Conservation (phyloP, 2,888 invertebrate species). For the Chaitophorus viminalis region DNA sequence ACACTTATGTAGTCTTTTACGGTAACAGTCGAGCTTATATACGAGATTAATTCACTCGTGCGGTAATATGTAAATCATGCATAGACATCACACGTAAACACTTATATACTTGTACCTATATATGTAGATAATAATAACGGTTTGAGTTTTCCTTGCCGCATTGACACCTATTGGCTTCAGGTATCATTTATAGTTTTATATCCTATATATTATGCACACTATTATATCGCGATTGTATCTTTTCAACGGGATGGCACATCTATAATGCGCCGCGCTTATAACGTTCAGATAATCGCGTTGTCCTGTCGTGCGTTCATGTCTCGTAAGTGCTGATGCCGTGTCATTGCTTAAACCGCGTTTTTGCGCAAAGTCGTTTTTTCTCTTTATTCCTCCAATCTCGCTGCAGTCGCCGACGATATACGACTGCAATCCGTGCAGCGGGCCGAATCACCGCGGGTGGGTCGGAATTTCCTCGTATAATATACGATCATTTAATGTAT, state of each 20-base stretch:
- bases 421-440: neutral
- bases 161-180: neutral
- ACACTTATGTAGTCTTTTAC: no score
- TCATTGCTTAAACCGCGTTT: neutral
- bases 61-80: neutral
- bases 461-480: neutral
- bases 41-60: no score
- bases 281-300: neutral
- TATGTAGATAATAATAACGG: neutral
- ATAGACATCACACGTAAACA: no score
- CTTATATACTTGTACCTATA: no score
- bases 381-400: conserved; percentile 1
- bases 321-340: neutral
- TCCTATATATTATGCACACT: neutral
- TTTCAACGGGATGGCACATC: conserved; percentile 23
- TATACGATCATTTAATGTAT: neutral
- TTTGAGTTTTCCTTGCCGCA: neutral
- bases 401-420: neutral
- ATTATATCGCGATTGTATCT: neutral
- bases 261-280: neutral
- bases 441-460: neutral
- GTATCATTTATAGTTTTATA: no score
- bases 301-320: conserved; percentile 11
- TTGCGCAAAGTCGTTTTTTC: neutral
- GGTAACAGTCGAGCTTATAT: no score